Conservation (phyloP, 2,113 vertebrate species). For the Heptranchias perlo region DNA sequence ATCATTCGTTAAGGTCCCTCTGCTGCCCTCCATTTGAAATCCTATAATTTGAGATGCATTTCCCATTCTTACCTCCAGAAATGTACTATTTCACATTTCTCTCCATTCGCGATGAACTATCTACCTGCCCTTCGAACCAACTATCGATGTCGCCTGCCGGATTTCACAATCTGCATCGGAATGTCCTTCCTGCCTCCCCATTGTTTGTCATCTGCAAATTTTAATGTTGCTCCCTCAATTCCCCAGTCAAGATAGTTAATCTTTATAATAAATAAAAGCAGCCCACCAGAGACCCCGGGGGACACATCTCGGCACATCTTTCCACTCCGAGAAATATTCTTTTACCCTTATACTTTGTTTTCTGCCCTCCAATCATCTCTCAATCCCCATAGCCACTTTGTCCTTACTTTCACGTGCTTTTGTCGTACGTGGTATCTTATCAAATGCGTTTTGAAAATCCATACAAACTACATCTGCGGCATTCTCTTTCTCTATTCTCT, state of each 20-base stretch:
- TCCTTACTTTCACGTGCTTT: background rate
- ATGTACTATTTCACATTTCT: background rate
- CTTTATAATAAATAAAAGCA: background rate
- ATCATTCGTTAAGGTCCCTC: background rate
- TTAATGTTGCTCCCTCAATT: too few relatives aligned
- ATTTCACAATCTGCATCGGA: background rate
- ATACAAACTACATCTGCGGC: background rate
- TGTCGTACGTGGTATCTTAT: background rate
- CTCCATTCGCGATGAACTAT: background rate
- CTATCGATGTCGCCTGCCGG: background rate
- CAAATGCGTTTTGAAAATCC: background rate
- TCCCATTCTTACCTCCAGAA: background rate
- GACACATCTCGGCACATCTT: background rate
- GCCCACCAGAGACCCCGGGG: background rate
- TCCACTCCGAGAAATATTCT: background rate
- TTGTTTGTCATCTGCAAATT: background rate
- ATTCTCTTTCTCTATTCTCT: background rate
- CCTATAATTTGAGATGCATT: background rate
- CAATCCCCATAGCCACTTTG: background rate
- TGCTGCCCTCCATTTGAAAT: background rate
- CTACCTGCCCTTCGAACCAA: background rate
- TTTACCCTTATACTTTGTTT: background rate
- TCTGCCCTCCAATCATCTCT: too few relatives aligned
- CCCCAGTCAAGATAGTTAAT: background rate
- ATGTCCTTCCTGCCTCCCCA: background rate